Evolutionary conservation across 1,140 invertebrate species (phyloP).

Genomic region (Trachymyrmex cornetzi): DNA sequence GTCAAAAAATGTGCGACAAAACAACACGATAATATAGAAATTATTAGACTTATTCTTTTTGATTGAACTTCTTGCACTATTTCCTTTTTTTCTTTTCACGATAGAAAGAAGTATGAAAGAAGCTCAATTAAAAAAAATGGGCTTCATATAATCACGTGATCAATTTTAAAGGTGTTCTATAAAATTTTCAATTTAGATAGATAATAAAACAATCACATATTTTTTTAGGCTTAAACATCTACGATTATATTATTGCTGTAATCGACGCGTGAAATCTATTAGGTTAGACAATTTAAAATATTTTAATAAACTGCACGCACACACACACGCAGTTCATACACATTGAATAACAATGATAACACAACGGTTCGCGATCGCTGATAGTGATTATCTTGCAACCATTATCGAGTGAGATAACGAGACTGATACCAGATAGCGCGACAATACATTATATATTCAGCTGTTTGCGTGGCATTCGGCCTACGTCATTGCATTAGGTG

Average conservation of each 20-base stretch:
- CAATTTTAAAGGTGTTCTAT: neutral
- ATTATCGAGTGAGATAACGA: too few relatives aligned
- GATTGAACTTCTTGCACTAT: too few relatives aligned
- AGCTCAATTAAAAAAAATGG: too few relatives aligned
- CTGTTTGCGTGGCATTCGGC: slow-evolving; percentile 37
- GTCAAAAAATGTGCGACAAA: neutral
- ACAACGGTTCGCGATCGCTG: neutral
- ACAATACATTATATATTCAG: slow-evolving; percentile 44
- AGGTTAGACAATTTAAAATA: neutral
- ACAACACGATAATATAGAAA: neutral
- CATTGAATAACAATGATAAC: slow-evolving; percentile 41
- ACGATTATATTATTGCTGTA: neutral
- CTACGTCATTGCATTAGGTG: slow-evolving; percentile 40
- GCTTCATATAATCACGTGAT: neutral
- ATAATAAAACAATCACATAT: neutral
- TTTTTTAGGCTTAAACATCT: neutral
- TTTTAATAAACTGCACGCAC: neutral
- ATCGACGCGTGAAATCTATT: neutral
- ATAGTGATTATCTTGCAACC: too few relatives aligned
- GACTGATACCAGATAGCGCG: neutral
- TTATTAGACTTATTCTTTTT: neutral
- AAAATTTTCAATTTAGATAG: neutral
- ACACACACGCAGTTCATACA: neutral
- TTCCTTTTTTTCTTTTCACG: too few relatives aligned
- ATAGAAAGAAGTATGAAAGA: too few relatives aligned